Base-by-base conservation (phyloP, 2,113 vertebrate species). In the Eulemur rufifrons region DNA sequence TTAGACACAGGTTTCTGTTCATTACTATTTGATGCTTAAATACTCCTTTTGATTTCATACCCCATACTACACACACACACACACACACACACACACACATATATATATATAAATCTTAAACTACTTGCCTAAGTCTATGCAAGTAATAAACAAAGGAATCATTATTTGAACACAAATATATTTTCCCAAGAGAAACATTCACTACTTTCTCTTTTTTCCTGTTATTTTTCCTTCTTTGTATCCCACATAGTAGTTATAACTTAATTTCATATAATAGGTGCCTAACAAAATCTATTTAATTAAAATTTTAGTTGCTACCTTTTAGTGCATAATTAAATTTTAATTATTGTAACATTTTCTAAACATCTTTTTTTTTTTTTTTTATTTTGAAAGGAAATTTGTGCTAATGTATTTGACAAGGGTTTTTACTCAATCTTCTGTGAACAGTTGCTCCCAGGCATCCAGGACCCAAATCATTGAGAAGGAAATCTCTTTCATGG, bases 301-400 rank as follows among this genome's bases (percentile, higher is more conserved):
- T 94, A 63, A 76, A 91, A 94, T 87, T 4, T 66, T n/a, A 86
- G 66, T 74, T 77, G 34, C 59, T 32, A 78, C 39, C 73, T 94
- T 73, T 76, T 73, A 86, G 50, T 86, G 34, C 34, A 81, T 61
- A 91, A 74, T 59, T 96, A 93, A 21, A 56, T 86, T 34, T 68
- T 94, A 29, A 61, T 52, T 77, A 59, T 66, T n/a, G 27, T 59
- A 81, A 69, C 8, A 29, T 82, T 82, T 93, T 91, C 59, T 83
- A 94, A 83, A 52, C n/a, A 52, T 50, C 20, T 66, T 87, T 94
- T 87, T 94, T 54, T 18, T 66, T 87, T 94, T 87, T 94, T 54
- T 18, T 20, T 83, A 20, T 52, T 68, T 94, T 88, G 14, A 83
- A 94, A 94, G 42, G 5, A 82, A 76, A 82, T 82, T 34, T 82